Base-by-base conservation (phyloP, 2,888 invertebrate species). In the Drosophila quinaria region DNA sequence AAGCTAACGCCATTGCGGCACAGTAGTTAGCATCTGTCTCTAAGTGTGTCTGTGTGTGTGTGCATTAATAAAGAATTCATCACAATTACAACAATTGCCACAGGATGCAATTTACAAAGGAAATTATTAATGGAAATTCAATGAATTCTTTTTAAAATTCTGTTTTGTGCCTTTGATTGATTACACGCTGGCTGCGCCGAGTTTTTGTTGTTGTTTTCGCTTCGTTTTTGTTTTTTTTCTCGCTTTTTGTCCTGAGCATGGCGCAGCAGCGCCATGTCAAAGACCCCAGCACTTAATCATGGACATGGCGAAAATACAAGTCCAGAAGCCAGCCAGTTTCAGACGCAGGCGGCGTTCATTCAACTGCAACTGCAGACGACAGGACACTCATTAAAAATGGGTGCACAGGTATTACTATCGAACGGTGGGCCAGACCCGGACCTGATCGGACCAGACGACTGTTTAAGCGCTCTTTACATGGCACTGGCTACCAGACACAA, bases 51-150 rank as follows among this genome's bases (percentile, higher is more conserved):
- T 52, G 47, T 52, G 44, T n/a, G 19, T 39, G n/a, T 49, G 42
- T 66, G 81, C 78, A 80, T 81, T 89, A 77, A 89, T 81, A 89
- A 74, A 71, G 70, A 78, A 89, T 89, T 90, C 85, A 89, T 90
- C 89, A 89, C 87, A 89, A 90, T 89, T 90, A 89, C 89, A 81
- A 90, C 79, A 74, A 88, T 83, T 90, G 89, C 87, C 82, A 76
- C 79, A 84, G 89, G 89, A 89, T 83, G 85, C 80, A 86, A 89
- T 85, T 85, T 77, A 70, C 79, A 90, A 87, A 79, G 89, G 70
- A 90, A 89, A 84, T 90, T 89, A 91, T 91, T 91, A 90, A 91
- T 91, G 90, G 79, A 89, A 90, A 91, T 81, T 91, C 90, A 91
- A 91, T 91, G 91, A 91, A 86, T 90, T 79, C 83, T 87, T 78